Conservation (phyloP, 2,888 invertebrate genomes). For the Autographa pulchrina region DNA sequence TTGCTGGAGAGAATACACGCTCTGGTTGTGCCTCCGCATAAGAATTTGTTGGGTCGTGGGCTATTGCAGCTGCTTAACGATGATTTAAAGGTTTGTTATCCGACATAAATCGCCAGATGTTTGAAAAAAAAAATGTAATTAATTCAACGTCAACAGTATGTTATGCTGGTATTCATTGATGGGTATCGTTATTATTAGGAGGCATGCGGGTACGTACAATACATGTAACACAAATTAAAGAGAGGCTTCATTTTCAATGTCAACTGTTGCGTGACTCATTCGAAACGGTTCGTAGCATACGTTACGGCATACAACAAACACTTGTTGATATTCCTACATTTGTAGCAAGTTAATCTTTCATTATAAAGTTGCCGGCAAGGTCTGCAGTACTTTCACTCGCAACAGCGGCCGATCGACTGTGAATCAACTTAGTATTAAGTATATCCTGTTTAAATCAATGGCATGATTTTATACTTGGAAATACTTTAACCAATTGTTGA, state of each 20-base stretch:
- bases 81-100: slow-evolving; percentile 78
- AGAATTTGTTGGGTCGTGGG: slow-evolving; percentile 82
- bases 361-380: slow-evolving; percentile 27
- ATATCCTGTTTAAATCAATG: slow-evolving; percentile 5
- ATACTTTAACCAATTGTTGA: not conserved
- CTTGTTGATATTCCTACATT: slow-evolving; percentile 6
- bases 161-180: slow-evolving; percentile 20
- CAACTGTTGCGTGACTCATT: slow-evolving; percentile 51
- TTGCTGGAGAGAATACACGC: slow-evolving; percentile 91
- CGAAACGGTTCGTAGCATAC: slow-evolving; percentile 8
- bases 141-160: slow-evolving; percentile 8
- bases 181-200: slow-evolving; percentile 28
- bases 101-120: slow-evolving; percentile 4
- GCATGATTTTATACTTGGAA: not conserved
- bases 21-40: slow-evolving; percentile 88
- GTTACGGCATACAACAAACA: not conserved
- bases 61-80: slow-evolving; percentile 78
- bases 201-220: slow-evolving; percentile 46
- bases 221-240: slow-evolving; percentile 42
- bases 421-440: slow-evolving; percentile 9
- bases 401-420: not conserved
- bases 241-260: slow-evolving; percentile 57
- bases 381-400: slow-evolving; percentile 45
- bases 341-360: not conserved
- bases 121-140: not conserved